A percentile compares a stretch with the other conserved stretches of the same genome.
Evolutionary conservation across 2,113 vertebrate species (phyloP).

Genomic region (Plestiodon gilberti): DNA sequence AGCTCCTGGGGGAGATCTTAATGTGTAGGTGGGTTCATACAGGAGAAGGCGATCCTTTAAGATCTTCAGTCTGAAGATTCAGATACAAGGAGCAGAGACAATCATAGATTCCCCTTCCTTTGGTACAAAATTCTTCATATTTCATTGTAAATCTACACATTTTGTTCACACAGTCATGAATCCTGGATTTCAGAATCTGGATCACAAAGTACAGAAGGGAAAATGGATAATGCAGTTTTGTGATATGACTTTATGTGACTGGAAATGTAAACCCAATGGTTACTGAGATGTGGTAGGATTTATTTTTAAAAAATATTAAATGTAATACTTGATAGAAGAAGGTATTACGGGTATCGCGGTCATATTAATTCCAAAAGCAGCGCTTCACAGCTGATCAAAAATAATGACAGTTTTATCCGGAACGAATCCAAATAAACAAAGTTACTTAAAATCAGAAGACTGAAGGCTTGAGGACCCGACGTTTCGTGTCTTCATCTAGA

Average conservation of each 20-base stretch:
- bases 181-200: constrained; percentile 44
- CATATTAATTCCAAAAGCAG: too few relatives aligned
- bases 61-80: background rate
- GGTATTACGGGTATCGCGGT: too few relatives aligned
- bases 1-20: background rate
- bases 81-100: background rate
- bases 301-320: constrained; percentile 61
- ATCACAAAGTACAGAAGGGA: constrained; percentile 42
- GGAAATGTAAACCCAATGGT: constrained; percentile 70
- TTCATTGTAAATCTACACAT: constrained; percentile 40
- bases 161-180: constrained; percentile 53
- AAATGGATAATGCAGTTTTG: constrained; percentile 53
- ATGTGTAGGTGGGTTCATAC: background rate
- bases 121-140: background rate
- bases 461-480: too few relatives aligned
- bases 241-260: constrained; percentile 31
- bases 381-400: too few relatives aligned
- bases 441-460: too few relatives aligned
- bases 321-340: too few relatives aligned
- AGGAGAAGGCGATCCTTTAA: background rate
- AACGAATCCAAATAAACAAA: too few relatives aligned
- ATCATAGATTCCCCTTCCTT: background rate
- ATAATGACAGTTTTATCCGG: too few relatives aligned
- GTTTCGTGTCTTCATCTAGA: too few relatives aligned
- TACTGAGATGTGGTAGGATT: constrained; percentile 45